These are phyloP conservation scores for Entomyzon cyanotis DNA, from an alignment of 2,113 vertebrate genomes.

Conservation along the genomic window DNA sequence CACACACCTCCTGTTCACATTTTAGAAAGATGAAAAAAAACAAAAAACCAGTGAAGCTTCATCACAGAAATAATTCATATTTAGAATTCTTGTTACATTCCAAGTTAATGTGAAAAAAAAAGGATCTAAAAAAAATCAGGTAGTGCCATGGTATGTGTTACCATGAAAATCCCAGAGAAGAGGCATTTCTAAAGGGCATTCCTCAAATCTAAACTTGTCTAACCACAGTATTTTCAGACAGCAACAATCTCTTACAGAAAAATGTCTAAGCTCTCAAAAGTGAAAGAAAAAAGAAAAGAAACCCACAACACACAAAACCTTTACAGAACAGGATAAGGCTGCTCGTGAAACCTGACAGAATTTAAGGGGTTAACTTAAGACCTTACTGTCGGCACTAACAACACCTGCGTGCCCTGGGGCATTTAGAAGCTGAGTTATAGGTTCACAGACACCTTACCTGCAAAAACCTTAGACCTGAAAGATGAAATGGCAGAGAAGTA, in stretches of 20 bases:
- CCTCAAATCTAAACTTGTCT: constrained; percentile 20
- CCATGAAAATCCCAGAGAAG: constrained; percentile 1
- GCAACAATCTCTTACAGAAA: background rate
- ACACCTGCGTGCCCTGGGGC: background rate
- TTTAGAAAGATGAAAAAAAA: background rate
- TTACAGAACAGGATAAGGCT: background rate
- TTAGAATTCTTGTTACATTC: constrained; percentile 24
- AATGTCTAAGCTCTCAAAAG: background rate
- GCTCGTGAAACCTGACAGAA: background rate
- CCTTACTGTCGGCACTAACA: background rate
- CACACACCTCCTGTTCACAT: constrained; percentile 56
- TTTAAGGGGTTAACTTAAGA: background rate
- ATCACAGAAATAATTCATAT: constrained; percentile 9
- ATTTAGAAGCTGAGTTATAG: background rate
- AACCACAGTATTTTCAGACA: background rate
- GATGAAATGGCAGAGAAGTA: background rate
- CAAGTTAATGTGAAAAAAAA: background rate
- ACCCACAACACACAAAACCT: background rate
- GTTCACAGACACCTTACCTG: background rate
- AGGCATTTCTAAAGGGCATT: constrained; percentile 33
- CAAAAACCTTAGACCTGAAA: background rate
- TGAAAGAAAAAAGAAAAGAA: background rate
- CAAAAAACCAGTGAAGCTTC: background rate
- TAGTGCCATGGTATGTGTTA: background rate
- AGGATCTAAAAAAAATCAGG: background rate